phyloP scores from a whole-genome alignment of 1,140 invertebrate genomes.

The Piezodorus guildinii region DNA sequence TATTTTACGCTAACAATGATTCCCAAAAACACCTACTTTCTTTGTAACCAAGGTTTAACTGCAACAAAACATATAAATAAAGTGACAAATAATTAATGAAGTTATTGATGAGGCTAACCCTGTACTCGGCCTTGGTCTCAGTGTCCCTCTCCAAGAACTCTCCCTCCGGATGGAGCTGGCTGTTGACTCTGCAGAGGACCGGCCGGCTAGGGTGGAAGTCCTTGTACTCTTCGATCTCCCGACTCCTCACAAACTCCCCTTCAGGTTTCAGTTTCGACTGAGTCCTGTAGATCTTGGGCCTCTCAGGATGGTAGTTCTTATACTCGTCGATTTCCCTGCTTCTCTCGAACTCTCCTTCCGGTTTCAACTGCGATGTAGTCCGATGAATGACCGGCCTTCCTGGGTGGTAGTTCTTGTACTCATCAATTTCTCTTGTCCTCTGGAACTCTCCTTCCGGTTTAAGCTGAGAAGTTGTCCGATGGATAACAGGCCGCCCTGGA shows the following conservation, averaged over 20 bases:
- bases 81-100: too few relatives aligned
- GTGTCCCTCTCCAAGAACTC: conserved; percentile 23
- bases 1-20: too few relatives aligned
- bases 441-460: conserved; percentile 27
- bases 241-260: conserved; percentile 14
- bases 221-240: background rate
- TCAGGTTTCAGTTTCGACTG: conserved; percentile 20
- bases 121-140: conserved; percentile 18
- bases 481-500: conserved; percentile 16
- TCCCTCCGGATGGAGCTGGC: conserved; percentile 23
- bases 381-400: conserved; percentile 20
- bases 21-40: too few relatives aligned
- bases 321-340: conserved; percentile 15
- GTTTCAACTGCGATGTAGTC: conserved; percentile 22
- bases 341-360: conserved; percentile 23
- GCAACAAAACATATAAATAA: too few relatives aligned
- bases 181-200: conserved; percentile 10
- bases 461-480: conserved; percentile 18
- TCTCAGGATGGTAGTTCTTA: conserved; percentile 17
- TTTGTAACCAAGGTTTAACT: too few relatives aligned
- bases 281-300: conserved; percentile 13
- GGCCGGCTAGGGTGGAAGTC: conserved; percentile 21
- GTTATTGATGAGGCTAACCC: background rate
- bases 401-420: conserved; percentile 26
- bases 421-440: conserved; percentile 20